Evolutionary conservation across 1,140 invertebrate species (phyloP).

Genomic region (Cotesia chilonis): DNA sequence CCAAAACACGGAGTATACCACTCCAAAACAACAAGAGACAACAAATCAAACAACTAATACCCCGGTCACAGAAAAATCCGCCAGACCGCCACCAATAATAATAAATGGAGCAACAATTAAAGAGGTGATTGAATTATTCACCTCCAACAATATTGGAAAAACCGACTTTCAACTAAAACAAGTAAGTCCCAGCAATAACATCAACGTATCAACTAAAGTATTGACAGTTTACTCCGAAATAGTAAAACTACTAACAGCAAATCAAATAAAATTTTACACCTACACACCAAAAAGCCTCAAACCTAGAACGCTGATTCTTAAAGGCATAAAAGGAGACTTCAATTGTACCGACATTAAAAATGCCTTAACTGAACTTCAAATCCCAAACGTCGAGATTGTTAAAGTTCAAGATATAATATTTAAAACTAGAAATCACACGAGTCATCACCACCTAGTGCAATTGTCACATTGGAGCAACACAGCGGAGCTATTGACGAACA

Average conservation of each 20-base stretch:
- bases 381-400: not conserved
- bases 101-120: not conserved
- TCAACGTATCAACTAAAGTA: not conserved
- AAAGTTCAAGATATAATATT: not conserved
- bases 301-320: not conserved
- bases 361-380: not conserved
- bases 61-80: too few species aligned
- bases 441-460: not conserved
- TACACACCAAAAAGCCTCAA: not conserved
- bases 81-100: not conserved
- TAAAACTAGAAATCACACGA: not conserved
- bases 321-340: constrained; percentile 7
- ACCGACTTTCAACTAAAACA: not conserved
- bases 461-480: constrained; percentile 7
- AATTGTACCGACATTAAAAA: not conserved
- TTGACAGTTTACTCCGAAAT: not conserved
- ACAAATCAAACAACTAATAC: too few species aligned
- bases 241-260: not conserved
- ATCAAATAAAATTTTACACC: not conserved
- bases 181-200: not conserved
- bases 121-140: not conserved
- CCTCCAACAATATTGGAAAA: not conserved
- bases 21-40: too few species aligned
- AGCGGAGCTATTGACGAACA: constrained; percentile 3
- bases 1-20: too few species aligned